A percentile compares a stretch with the other conserved stretches of the same genome.
Evolutionary conservation across 2,888 invertebrate genomes (phyloP).

Genomic region (Drosophila barbarae): DNA sequence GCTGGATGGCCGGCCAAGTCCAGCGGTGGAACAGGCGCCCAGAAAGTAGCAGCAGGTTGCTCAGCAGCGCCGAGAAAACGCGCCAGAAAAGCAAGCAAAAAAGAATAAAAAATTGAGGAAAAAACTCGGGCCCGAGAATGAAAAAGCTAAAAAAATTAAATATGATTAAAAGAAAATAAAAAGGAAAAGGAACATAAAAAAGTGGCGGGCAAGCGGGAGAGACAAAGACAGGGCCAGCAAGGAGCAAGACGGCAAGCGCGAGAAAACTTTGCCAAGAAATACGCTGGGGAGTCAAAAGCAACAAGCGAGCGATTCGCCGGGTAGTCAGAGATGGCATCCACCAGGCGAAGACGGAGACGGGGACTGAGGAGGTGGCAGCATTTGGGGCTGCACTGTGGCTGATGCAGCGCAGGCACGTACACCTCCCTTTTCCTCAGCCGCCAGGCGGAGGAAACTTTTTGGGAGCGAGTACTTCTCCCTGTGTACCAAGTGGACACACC

Average conservation of each 20-base stretch:
- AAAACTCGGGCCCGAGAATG: slow-evolving; percentile 57
- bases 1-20: slow-evolving; percentile 64
- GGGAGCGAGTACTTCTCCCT: slow-evolving; percentile 7
- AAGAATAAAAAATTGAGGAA: slow-evolving; percentile 37
- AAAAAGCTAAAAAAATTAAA: slow-evolving; percentile 68
- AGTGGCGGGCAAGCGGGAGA: slow-evolving; percentile 2
- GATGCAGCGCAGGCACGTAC: slow-evolving; percentile 66
- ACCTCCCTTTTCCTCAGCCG: neutral
- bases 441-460: slow-evolving; percentile 40
- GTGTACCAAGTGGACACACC: slow-evolving; percentile 43
- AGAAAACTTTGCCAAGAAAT: slow-evolving; percentile 60
- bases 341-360: neutral
- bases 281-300: slow-evolving; percentile 60
- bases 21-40: slow-evolving; percentile 68
- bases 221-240: slow-evolving; percentile 12
- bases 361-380: neutral
- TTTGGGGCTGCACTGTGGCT: slow-evolving; percentile 35
- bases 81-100: slow-evolving; percentile 34
- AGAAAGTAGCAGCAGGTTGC: slow-evolving; percentile 57
- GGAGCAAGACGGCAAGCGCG: slow-evolving; percentile 35
- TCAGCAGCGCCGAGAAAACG: slow-evolving; percentile 39
- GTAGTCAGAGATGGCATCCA: slow-evolving; percentile 8
- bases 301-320: slow-evolving; percentile 55
- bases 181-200: slow-evolving; percentile 19
- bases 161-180: slow-evolving; percentile 73